Percentiles rank a stretch among this genome's conserved stretches.
Evolutionary conservation across 2,888 invertebrate species (phyloP).

Genomic region (Cheiracanthium punctorium): DNA sequence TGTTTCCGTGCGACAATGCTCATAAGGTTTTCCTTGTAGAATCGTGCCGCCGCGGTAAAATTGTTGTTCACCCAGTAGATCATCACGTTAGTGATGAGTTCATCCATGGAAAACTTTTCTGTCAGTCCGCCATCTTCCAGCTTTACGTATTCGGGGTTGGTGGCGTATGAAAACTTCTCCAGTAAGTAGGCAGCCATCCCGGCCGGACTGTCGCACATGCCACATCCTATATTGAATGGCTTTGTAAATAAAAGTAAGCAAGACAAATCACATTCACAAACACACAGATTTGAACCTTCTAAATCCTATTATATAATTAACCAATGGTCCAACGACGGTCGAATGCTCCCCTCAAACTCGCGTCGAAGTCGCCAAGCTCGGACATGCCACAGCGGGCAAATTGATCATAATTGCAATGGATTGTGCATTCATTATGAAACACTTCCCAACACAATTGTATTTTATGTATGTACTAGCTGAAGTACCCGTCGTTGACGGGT

Average conservation of each 20-base stretch:
- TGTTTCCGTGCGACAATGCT: slow-evolving; percentile 6
- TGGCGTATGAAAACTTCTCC: slow-evolving; percentile 90
- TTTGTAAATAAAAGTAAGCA: slow-evolving; percentile 18
- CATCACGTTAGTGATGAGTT: slow-evolving; percentile 87
- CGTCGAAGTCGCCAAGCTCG: too few relatives aligned
- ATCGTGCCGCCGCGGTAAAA: slow-evolving; percentile 84
- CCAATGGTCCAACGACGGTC: too few relatives aligned
- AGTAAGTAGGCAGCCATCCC: slow-evolving; percentile 92
- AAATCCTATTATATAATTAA: too few relatives aligned
- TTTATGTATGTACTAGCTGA: too few relatives aligned
- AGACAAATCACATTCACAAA: too few relatives aligned
- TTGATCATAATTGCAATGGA: too few relatives aligned
- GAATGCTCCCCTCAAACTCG: too few relatives aligned
- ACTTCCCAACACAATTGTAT: too few relatives aligned
- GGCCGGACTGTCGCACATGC: slow-evolving; percentile 85
- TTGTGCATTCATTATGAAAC: too few relatives aligned
- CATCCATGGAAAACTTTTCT: slow-evolving; percentile 82
- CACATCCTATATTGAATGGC: slow-evolving; percentile 79
- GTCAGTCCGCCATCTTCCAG: slow-evolving; percentile 82
- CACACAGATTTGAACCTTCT: too few relatives aligned
- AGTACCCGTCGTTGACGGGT: too few relatives aligned
- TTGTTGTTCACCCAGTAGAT: slow-evolving; percentile 86
- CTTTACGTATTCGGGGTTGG: slow-evolving; percentile 78
- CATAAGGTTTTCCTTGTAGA: slow-evolving; percentile 82
- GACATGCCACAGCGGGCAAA: too few relatives aligned